A percentile compares a stretch with the other conserved stretches of the same genome.
Conservation (phyloP, 2,888 invertebrate genomes). For the Busseola fusca region DNA sequence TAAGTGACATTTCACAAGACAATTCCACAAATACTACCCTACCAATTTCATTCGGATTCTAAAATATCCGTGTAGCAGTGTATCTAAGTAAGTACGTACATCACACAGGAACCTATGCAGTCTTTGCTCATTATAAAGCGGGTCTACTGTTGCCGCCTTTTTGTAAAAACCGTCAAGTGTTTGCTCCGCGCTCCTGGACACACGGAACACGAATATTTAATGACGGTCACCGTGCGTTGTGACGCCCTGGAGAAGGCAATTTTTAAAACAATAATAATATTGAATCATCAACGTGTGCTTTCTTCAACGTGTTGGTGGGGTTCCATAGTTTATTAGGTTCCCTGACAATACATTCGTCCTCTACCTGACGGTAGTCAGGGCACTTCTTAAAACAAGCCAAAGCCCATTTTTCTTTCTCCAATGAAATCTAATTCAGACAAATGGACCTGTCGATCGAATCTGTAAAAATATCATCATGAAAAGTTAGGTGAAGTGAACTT, state of each 20-base stretch:
- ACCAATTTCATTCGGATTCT: background rate
- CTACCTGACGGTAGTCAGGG: background rate
- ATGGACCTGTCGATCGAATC: too few relatives aligned
- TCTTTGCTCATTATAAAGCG: slow-evolving; percentile 2
- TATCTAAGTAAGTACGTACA: background rate
- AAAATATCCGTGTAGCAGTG: background rate
- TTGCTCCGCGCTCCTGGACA: slow-evolving; percentile 65
- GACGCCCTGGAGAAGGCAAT: slow-evolving; percentile 32
- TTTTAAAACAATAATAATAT: background rate
- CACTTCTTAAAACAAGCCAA: background rate
- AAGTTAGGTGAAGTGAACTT: too few relatives aligned
- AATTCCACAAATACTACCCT: background rate
- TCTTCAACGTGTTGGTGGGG: background rate
- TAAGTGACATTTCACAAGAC: background rate
- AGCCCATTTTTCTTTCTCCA: background rate
- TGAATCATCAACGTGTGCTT: background rate
- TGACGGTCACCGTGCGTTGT: slow-evolving; percentile 15
- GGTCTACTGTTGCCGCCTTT: slow-evolving; percentile 41
- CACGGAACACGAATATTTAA: slow-evolving; percentile 61
- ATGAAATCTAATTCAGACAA: background rate
- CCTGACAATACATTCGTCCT: too few relatives aligned
- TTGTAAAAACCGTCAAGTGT: slow-evolving; percentile 65
- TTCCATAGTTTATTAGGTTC: background rate
- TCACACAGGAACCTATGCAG: background rate
- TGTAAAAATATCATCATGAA: too few relatives aligned